These are phyloP conservation scores for Altica lythri DNA, from an alignment of 2,888 invertebrate species.

Conservation along the genomic window DNA sequence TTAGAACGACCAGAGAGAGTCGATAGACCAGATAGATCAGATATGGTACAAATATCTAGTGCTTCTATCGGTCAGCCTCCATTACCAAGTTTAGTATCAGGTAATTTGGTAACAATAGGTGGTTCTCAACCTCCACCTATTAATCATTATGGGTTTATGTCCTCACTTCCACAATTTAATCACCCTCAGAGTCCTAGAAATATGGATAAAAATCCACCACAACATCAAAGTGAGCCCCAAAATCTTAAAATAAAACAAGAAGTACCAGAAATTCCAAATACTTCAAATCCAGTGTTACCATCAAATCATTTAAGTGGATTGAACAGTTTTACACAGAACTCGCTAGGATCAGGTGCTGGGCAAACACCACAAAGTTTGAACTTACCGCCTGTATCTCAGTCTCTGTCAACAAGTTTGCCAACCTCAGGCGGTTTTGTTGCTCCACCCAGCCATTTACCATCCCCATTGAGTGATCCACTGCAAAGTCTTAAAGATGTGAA, in stretches of 20 bases:
- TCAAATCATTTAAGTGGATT: constrained; percentile 39
- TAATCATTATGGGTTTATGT: constrained; percentile 68
- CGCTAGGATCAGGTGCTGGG: constrained; percentile 13
- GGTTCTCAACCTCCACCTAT: constrained; percentile 58
- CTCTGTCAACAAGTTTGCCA: constrained; percentile 29
- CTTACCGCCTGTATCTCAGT: constrained; percentile 36
- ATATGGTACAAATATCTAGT: constrained; percentile 53
- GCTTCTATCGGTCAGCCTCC: constrained; percentile 61
- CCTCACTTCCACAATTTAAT: constrained; percentile 48
- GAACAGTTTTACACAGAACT: constrained; percentile 29
- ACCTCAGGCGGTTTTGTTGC: constrained; percentile 39
- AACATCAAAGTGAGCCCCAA: constrained; percentile 64
- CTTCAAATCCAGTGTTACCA: constrained; percentile 29
- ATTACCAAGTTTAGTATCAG: constrained; percentile 62
- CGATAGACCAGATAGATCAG: constrained; percentile 55
- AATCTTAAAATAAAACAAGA: constrained; percentile 76
- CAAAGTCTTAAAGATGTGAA: constrained; percentile 81
- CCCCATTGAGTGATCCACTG: constrained; percentile 63
- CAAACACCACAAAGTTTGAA: constrained; percentile 26
- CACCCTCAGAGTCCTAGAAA: constrained; percentile 49
- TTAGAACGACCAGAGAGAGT: constrained; percentile 44
- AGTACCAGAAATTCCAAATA: constrained; percentile 58
- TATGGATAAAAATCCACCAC: constrained; percentile 43
- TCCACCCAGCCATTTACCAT: constrained; percentile 39
- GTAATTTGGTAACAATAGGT: constrained; percentile 66